Conservation (phyloP, 2,888 invertebrate species). For the Dinocampus coccinellae region DNA sequence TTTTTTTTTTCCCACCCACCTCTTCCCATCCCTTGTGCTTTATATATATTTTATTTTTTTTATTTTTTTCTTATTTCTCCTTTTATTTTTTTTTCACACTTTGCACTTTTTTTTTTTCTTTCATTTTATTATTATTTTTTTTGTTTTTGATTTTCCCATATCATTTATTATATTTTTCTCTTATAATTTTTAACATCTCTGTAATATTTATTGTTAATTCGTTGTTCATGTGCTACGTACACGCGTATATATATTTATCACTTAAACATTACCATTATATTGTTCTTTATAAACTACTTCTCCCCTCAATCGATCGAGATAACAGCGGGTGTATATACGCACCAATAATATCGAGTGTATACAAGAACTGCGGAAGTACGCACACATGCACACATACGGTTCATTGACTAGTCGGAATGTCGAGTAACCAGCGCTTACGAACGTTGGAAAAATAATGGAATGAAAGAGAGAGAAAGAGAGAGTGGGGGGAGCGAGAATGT, state of each 20-base stretch:
- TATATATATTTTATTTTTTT: background rate
- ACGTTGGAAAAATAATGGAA: constrained; percentile 13
- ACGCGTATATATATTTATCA: background rate
- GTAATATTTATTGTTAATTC: background rate
- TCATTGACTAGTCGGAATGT: constrained; percentile 49
- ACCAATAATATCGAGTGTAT: too few relatives aligned
- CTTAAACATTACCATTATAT: background rate
- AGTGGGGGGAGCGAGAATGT: too few relatives aligned
- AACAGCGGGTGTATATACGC: background rate
- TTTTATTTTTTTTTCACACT: background rate
- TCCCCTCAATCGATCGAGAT: background rate
- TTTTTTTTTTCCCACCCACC: background rate
- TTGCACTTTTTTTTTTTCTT: constrained; percentile 3
- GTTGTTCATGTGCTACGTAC: background rate
- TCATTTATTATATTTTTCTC: too few relatives aligned
- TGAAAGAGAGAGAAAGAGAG: background rate
- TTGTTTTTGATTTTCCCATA: too few relatives aligned
- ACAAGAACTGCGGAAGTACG: constrained; percentile 35
- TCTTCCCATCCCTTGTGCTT: constrained; percentile 7
- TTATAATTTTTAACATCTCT: too few relatives aligned
- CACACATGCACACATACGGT: constrained; percentile 42
- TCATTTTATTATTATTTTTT: constrained; percentile 5
- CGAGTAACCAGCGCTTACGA: constrained; percentile 14
- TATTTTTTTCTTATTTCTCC: background rate
- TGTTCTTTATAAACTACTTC: background rate